phyloP scores from a whole-genome alignment of 2,888 invertebrate species.

The Ennomos erosarius region DNA sequence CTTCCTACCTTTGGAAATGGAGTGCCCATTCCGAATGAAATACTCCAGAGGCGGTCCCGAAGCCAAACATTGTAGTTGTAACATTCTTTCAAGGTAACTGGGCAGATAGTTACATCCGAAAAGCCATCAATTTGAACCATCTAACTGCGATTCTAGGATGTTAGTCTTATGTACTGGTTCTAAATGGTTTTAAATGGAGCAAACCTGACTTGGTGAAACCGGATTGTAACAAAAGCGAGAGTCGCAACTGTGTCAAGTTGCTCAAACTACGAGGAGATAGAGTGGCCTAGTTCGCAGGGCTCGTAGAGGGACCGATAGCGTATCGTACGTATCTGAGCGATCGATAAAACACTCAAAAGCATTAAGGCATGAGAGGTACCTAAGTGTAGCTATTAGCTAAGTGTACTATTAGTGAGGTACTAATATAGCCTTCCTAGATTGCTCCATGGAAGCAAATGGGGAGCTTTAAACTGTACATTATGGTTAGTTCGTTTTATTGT shows the following conservation, averaged over 20 bases:
- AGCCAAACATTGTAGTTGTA: no score
- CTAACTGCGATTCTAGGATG: slow-evolving; percentile 5
- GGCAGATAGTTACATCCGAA: slow-evolving; percentile 7
- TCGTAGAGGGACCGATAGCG: slow-evolving; percentile 61
- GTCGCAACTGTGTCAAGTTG: slow-evolving; percentile 60
- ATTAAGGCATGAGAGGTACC: slow-evolving; percentile 32
- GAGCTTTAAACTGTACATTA: slow-evolving; percentile 25
- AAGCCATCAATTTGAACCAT: slow-evolving; percentile 11
- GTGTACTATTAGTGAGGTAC: slow-evolving; percentile 30
- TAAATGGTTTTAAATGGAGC: slow-evolving; percentile 37
- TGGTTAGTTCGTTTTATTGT: slow-evolving; percentile 41
- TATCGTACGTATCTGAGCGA: slow-evolving; percentile 65
- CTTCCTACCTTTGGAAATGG: slow-evolving; percentile 26
- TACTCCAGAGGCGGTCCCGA: slow-evolving; percentile 19
- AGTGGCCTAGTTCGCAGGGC: slow-evolving; percentile 70
- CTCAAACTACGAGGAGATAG: slow-evolving; percentile 56
- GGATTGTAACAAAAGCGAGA: slow-evolving; percentile 53
- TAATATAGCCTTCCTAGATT: slow-evolving; percentile 38
- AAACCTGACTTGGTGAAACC: slow-evolving; percentile 46
- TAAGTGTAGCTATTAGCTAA: slow-evolving; percentile 15
- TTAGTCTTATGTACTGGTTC: slow-evolving; percentile 18
- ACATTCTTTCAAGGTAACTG: slow-evolving; percentile 20
- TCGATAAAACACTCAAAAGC: slow-evolving; percentile 70
- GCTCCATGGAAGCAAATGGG: slow-evolving; percentile 39
- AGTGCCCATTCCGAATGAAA: slow-evolving; percentile 27